Evolutionary conservation across 2,113 vertebrate species (phyloP).

Genomic region (Vidua macroura): DNA sequence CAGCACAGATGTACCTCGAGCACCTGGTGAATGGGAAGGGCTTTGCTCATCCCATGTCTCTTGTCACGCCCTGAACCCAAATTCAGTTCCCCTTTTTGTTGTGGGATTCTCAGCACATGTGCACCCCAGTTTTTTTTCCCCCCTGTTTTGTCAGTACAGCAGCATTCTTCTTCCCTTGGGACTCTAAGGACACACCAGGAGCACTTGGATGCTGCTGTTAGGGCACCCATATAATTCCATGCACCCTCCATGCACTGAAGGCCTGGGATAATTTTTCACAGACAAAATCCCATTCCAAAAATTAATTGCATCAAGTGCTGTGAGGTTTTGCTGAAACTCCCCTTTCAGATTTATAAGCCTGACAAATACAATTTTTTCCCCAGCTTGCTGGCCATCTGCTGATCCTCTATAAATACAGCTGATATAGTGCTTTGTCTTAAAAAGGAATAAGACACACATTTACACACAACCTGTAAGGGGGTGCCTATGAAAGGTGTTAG

Average conservation of each 20-base stretch:
- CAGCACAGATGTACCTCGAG: rapidly evolving
- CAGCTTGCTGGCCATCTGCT: constrained; percentile 60
- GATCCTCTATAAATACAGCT: constrained; percentile 34
- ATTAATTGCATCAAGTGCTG: not conserved
- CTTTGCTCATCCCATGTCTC: not conserved
- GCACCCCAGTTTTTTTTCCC: not conserved
- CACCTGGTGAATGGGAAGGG: not conserved
- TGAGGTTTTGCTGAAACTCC: not conserved
- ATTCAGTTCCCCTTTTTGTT: not conserved
- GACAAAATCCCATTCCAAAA: not conserved
- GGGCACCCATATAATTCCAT: not conserved
- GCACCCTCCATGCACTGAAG: not conserved
- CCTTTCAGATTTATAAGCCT: constrained; percentile 26
- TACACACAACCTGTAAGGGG: not conserved
- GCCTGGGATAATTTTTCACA: not conserved
- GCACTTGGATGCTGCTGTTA: not conserved
- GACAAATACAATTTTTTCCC: not conserved
- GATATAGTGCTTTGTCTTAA: constrained; percentile 16
- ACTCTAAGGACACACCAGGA: not conserved
- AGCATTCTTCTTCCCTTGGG: rapidly evolving
- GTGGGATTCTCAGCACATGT: not conserved
- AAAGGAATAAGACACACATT: not conserved
- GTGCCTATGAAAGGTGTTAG: not conserved
- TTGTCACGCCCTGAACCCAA: not conserved
- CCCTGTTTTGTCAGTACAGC: rapidly evolving